These are phyloP conservation scores for Eolophus roseicapilla DNA, from an alignment of 2,113 vertebrate species.

Conservation along the genomic window DNA sequence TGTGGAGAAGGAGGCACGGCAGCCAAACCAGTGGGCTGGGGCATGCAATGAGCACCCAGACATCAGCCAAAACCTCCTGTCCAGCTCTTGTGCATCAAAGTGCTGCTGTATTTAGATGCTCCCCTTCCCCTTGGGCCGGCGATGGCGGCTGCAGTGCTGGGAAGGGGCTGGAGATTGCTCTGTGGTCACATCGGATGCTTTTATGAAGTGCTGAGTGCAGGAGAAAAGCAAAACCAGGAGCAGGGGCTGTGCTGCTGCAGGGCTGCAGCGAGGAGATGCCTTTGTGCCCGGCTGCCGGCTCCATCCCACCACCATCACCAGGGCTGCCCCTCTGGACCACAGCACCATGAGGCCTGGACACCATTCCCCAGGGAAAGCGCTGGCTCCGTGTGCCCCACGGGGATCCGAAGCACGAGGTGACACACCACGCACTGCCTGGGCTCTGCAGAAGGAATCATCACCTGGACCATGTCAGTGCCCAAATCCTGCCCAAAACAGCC, in stretches of 20 bases:
- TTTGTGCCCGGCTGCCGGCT: fast-evolving
- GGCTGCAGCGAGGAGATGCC: neutral
- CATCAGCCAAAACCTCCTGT: neutral
- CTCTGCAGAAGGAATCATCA: neutral
- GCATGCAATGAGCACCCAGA: neutral
- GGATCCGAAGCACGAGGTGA: fast-evolving
- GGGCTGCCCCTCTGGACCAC: neutral
- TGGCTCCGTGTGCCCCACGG: neutral
- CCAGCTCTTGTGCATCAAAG: neutral
- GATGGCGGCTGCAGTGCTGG: neutral
- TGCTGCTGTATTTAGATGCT: neutral
- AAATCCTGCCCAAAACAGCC: neutral
- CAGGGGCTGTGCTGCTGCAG: neutral
- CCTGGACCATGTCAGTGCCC: neutral
- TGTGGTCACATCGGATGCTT: constrained; percentile 43
- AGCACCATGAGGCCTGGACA: neutral
- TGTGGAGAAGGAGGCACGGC: neutral
- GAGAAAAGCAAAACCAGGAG: constrained; percentile 32
- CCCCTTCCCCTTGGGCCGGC: neutral
- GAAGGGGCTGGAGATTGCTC: constrained; percentile 34
- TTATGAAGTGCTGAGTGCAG: constrained; percentile 45
- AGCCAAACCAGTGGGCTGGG: neutral
- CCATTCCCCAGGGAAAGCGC: fast-evolving
- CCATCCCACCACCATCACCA: neutral
- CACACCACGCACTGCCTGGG: fast-evolving